Base-by-base conservation (phyloP, 1,140 invertebrate species). In the Pectinophora gossypiella region DNA sequence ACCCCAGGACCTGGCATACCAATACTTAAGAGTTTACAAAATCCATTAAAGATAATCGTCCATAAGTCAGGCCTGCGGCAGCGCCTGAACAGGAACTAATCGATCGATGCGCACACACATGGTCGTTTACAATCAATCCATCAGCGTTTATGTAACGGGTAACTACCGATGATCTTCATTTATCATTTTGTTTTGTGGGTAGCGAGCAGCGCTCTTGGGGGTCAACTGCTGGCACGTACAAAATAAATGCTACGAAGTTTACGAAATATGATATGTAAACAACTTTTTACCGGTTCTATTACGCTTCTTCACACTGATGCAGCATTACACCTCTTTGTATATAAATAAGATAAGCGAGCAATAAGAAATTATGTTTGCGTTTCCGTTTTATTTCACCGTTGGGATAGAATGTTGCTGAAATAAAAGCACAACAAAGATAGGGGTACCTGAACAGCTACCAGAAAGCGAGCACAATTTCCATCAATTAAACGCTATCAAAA, bases 131-230 rank as follows among this genome's bases (percentile, higher is more conserved):
- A 81, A 86, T 83, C 82, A 83, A 85, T 84, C 80, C 72, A 86
- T 86, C 83, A 86, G 76, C 71, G 68, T 84, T 76, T 73, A 79
- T 80, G 72, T 80, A 79, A 77, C 63, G 62, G 69, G 67, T 73
- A 84, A 84, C 80, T 84, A 83, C 76, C 74, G 77, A 76, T 72
- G 72, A 76, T 77, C 65, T 76, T 74, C 78, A 86, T 86, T 86
- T 84, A 86, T 86, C 83, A 86, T 85, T 81, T 76, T 75, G 65
- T 81, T 83, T 81, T 79, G 68, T 86, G 72, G 68, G 76, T 77
- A 77, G 76, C 74, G 53, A 62, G 43, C 71, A 35, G 58, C 68
- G 67, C 72, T 73, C 72, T 76, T 79, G 68, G 72, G 77, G 82
- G 80, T 72, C 75, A 78, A 61, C 32, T 57, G 57, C 63, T 59